Conservation (phyloP, 2,797 vertebrate species). For the Phalanger gymnotis region DNA sequence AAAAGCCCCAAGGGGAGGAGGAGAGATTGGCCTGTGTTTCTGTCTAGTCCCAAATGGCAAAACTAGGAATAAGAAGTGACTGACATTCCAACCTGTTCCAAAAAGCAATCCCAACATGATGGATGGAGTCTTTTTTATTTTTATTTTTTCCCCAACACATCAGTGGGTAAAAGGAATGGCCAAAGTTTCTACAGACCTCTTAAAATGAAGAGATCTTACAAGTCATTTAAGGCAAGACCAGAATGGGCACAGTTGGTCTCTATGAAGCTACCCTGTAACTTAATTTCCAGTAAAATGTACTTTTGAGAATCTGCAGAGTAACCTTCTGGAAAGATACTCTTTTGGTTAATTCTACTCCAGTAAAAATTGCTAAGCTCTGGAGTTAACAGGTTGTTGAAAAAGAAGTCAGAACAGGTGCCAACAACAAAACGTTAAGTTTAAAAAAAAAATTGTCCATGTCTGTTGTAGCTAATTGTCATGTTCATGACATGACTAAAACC, state of each 20-base stretch:
- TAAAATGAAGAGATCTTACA: not conserved
- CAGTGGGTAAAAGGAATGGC: not conserved
- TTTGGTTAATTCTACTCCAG: not conserved
- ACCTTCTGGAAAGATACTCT: not conserved
- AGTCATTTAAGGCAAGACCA: not conserved
- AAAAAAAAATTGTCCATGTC: constrained; percentile 27
- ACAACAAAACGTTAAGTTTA: not conserved
- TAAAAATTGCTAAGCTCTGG: not conserved
- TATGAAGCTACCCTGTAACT: not conserved
- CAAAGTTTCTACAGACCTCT: not conserved
- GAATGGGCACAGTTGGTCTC: not conserved
- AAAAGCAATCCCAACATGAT: not conserved
- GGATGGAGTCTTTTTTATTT: too few relatives aligned
- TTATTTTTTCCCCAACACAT: not conserved
- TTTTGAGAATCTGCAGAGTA: not conserved
- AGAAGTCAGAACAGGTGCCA: not conserved
- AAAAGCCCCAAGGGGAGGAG: not conserved
- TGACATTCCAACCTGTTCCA: not conserved
- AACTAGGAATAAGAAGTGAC: not conserved
- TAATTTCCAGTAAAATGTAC: not conserved
- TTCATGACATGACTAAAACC: not conserved
- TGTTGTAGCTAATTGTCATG: not conserved
- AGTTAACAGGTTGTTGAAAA: not conserved
- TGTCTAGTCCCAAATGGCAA: not conserved
- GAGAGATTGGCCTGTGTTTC: not conserved